These are phyloP conservation scores for Formica aserva DNA, from an alignment of 2,888 invertebrate genomes.

Conservation along the genomic window DNA sequence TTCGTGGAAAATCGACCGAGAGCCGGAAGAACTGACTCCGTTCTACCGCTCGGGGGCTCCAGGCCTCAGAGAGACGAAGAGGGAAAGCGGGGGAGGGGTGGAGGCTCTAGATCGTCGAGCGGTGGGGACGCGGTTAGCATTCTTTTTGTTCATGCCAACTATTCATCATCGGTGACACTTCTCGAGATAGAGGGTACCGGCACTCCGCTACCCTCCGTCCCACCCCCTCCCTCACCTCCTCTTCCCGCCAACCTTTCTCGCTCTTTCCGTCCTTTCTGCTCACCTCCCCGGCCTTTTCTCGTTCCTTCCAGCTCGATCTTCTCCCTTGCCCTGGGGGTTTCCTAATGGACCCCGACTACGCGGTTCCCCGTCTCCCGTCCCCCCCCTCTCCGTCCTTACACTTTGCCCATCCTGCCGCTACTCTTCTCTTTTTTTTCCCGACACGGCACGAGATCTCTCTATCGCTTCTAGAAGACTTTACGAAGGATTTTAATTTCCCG, in stretches of 20 bases:
- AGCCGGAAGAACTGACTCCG: slow-evolving; percentile 55
- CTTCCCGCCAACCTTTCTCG: slow-evolving; percentile 50
- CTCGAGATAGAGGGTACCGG: slow-evolving; percentile 83
- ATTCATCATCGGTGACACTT: slow-evolving; percentile 86
- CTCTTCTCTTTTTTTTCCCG: slow-evolving; percentile 56
- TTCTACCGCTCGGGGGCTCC: slow-evolving; percentile 57
- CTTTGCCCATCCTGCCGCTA: slow-evolving; percentile 49
- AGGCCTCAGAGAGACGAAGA: slow-evolving; percentile 41
- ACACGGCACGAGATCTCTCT: slow-evolving; percentile 62
- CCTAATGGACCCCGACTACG: slow-evolving; percentile 84
- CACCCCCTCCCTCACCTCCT: slow-evolving; percentile 37
- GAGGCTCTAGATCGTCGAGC: slow-evolving; percentile 72
- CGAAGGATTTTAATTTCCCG: slow-evolving; percentile 81
- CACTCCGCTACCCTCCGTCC: slow-evolving; percentile 67
- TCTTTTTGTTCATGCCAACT: slow-evolving; percentile 86
- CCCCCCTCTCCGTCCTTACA: slow-evolving; percentile 27
- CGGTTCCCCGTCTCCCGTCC: slow-evolving; percentile 51
- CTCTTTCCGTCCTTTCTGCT: slow-evolving; percentile 60
- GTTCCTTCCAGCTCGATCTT: slow-evolving; percentile 59
- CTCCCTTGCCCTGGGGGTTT: slow-evolving; percentile 81
- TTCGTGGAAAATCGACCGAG: slow-evolving; percentile 69
- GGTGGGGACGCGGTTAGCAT: slow-evolving; percentile 82
- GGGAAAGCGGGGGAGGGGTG: slow-evolving; percentile 56
- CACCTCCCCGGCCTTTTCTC: slow-evolving; percentile 53
- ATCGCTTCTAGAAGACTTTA: slow-evolving; percentile 69